Conservation (phyloP, 1,140 invertebrate genomes). For the Dolichoris vasculosae region DNA sequence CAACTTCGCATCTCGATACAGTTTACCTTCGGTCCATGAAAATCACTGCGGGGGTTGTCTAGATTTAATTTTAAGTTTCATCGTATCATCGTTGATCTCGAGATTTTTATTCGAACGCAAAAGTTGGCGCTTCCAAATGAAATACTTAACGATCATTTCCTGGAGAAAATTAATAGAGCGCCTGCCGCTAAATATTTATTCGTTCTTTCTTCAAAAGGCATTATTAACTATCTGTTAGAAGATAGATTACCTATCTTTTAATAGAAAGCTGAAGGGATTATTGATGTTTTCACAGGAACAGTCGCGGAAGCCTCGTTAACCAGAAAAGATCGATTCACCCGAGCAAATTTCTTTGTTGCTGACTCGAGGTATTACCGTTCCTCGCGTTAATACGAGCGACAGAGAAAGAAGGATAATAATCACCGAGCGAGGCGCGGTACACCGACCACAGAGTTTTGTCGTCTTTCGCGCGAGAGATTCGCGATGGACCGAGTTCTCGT, state of each 20-base stretch:
- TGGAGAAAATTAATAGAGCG: too few species aligned
- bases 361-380: constrained; percentile 5
- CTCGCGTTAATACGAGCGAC: constrained; percentile 32
- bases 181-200: background rate
- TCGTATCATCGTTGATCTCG: background rate
- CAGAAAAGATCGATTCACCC: background rate
- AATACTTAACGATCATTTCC: too few species aligned
- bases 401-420: constrained; percentile 26
- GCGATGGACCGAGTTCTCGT: background rate
- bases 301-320: constrained; percentile 10
- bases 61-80: too few species aligned
- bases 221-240: background rate
- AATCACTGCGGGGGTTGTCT: too few species aligned
- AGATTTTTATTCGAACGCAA: background rate
- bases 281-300: constrained; percentile 33
- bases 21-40: background rate
- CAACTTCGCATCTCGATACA: background rate
- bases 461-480: background rate
- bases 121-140: too few species aligned
- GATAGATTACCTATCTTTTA: too few species aligned
- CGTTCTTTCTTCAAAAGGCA: background rate
- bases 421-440: constrained; percentile 6
- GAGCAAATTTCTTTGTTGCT: constrained; percentile 31
- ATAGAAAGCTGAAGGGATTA: background rate
- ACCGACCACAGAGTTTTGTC: constrained; percentile 20